A percentile compares a stretch with the other conserved stretches of the same genome.
These are phyloP conservation scores for Sebastes kiyomatsui DNA, from an alignment of 2,797 vertebrate genomes.

Conservation along the genomic window DNA sequence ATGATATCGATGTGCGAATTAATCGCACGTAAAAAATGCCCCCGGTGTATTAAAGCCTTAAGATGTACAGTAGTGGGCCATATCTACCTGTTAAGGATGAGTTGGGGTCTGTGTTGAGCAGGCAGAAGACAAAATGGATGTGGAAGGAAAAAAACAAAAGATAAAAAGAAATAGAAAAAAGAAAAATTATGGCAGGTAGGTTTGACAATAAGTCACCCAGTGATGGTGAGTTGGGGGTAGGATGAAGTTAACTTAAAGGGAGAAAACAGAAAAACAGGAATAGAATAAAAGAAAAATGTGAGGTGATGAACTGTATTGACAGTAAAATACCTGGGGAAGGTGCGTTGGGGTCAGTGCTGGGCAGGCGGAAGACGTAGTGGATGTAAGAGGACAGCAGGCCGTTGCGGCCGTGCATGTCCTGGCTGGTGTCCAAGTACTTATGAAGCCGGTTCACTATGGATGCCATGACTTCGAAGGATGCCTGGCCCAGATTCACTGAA, in stretches of 20 bases:
- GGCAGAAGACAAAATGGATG: conserved; percentile 83
- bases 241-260: conserved; percentile 54
- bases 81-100: conserved; percentile 88
- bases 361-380: conserved; percentile 96
- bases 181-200: conserved; percentile 61
- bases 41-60: not conserved
- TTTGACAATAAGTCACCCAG: conserved; percentile 27
- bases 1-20: not conserved
- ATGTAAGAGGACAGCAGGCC: conserved; percentile 96
- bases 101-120: conserved; percentile 86
- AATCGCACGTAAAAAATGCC: not conserved
- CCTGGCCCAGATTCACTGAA: conserved; percentile 96
- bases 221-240: conserved; percentile 19
- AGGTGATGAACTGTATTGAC: not conserved
- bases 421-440: conserved; percentile 95
- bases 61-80: conserved; percentile 26
- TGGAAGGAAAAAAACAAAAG: conserved; percentile 47
- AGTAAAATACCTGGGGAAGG: conserved; percentile 90
- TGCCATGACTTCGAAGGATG: conserved; percentile 97
- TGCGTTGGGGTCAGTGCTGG: conserved; percentile 94
- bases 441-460: conserved; percentile 97
- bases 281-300: conserved; percentile 11
- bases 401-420: conserved; percentile 97
- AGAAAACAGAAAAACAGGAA: conserved; percentile 29
- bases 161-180: conserved; percentile 61